Base-by-base conservation (phyloP, 2,888 invertebrate genomes). In the Lysandra coridon region DNA sequence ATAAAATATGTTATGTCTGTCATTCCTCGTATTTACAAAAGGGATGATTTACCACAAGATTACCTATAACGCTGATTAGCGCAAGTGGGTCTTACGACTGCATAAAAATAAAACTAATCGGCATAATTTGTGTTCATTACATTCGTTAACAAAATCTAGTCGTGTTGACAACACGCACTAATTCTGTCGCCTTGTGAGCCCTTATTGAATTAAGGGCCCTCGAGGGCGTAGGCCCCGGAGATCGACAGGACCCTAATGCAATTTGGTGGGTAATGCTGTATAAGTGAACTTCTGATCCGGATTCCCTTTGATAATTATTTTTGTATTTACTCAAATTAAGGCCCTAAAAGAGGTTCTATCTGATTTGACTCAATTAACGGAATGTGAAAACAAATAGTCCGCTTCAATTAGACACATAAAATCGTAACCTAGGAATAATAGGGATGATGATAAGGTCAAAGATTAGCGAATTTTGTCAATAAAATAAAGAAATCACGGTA, bases 121-220 rank as follows among this genome's bases (percentile, higher is more conserved):
- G 64, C 64, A 12, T 64, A 64, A 30, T 64, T 37, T 69, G 69
- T 69, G 14, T 37, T 69, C 37, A 69, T 69, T 37, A 17, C 37
- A 69, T 69, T 69, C 69, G 37, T 37, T 69, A 69, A 37, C 69
- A 14, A 69, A 69, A 69, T 69, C 14, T 69, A 69, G 69, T 14
- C 74, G 49, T 76, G 57, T 53, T 57, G 57, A 76, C 53, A 76
- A 17, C 30, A 17, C 75, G 81, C 75, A 80, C 82, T 83, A 83
- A 83, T 83, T 83, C 80, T 78, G 76, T 78, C 64, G 78, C 80
- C 77, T 79, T 62, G 76, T 80, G 78, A 80, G 81, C 82, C 81
- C 81, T 84, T 83, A 84, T 84, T 82, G 80, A 84, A 84, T 84
- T 83, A 84, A 40, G 76, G 80, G 82, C 84, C 84, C 83, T 81